Evolutionary conservation across 2,113 vertebrate species (phyloP), one percentile per base, ranked within the genome.

Genomic region (Podarcis raffonei): DNA sequence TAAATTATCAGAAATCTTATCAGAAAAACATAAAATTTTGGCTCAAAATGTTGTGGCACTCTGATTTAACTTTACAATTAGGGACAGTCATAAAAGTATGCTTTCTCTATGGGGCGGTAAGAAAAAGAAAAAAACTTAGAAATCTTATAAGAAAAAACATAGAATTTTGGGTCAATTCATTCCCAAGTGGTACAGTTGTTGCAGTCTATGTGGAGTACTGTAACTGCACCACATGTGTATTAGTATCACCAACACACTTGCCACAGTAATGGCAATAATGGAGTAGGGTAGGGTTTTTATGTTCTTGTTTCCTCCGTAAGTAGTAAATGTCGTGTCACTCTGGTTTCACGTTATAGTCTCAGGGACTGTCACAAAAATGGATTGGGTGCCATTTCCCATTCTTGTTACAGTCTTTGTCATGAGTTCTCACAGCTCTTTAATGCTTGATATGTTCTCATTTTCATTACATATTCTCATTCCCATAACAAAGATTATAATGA

Each of bases 401-500:
- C 94, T 95, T 94, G 89, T 96, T 95, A 92, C 79, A 93, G 83
- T 93, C 93, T 95, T 94, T 95, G 94, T 96, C 94, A 91, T 89
- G 94, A 93, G 87, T 95, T 95, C 93, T 95, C 84, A 90, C 86
- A 93, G 94, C 92, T 87, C 83, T 96, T 96, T 96, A 97, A 94
- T 94, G 93, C 88, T 92, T 95, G 95, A 95, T 95, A 93, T 57
- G 90, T 94, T 96, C 94, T 96, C 89, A 89, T 92, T 96, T 93
- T 96, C 92, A 95, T 96, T 97, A 95, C 85, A 91, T 94, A 96
- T 95, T 96, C 95, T 95, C 93, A 96, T 95, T 97, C 96, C 92
- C 91, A 95, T 96, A 96, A 96, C 95, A 97, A 96, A 97, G 94
- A 95, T 97, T 96, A 96, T 96, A 96, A 96, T 95, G 95, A 96